Base-by-base conservation (phyloP, 2,888 invertebrate species). In the Caradrina kadenii region DNA sequence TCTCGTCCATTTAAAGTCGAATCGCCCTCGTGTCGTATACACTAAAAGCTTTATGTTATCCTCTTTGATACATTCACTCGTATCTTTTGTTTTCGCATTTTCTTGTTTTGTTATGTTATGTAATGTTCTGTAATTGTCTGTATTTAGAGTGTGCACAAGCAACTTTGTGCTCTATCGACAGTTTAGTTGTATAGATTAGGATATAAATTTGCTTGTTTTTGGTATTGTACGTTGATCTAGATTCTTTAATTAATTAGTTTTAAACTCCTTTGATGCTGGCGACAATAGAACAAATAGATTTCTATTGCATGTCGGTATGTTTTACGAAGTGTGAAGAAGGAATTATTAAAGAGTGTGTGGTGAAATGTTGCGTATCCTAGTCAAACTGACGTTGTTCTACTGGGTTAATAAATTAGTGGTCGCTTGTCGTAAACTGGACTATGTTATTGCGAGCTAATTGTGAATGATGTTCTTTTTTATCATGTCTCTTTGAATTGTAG, bases 161-260 rank as follows among this genome's bases (percentile, higher is more conserved):
- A 35, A 85, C 50, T 85, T 53, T 84, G 63, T 45, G 60, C 82
- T 77, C 71, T 81, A 74, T 74, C 15, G 54, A 56, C 55, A 10
- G 17, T 58, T 63, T 63, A 50, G 71, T 74, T 69, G 66, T 61
- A 69, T 66, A 53, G 60, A 39, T 66, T 63, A 60, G 58, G 61
- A 54, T 59, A 54, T 63, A 74, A 56, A 70, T 74, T 76, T 31
- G 69, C 60, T 61, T 73, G 79, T 68, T 69, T 61, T 68, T 72
- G 50, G 52, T 50, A 39, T 68, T 71, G 79, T 79, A 54, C 70
- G 72, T 79, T 77, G 87, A 76, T 74, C 82, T 80, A 82, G 84
- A 84, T 84, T 81, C 82, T 81, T 81, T 84, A 88, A 88, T 88
- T 88, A 84, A 87, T 87, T 83, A 81, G 70, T 70, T 82, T 78